Evolutionary conservation across 2,888 invertebrate genomes (phyloP).

Genomic region (Cecidostiba fungosa): DNA sequence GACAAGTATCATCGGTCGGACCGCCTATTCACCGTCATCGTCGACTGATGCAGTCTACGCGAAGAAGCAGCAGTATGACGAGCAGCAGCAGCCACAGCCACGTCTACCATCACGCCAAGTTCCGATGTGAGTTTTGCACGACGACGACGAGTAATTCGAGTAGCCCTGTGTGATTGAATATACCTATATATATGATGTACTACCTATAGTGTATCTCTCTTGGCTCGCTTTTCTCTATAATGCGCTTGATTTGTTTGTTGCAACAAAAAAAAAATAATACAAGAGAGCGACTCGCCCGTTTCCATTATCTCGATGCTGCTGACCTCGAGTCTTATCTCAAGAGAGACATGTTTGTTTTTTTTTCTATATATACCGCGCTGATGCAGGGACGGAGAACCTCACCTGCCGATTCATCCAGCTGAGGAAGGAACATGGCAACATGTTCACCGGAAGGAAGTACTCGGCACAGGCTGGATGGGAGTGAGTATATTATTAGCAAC

Average conservation of each 20-base stretch:
- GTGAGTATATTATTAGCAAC: slow-evolving; percentile 65
- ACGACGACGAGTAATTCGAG: no score
- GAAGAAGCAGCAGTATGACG: slow-evolving; percentile 29
- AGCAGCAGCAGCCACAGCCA: slow-evolving; percentile 66
- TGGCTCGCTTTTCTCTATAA: no score
- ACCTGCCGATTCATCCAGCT: slow-evolving; percentile 75
- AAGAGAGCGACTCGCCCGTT: slow-evolving; percentile 18
- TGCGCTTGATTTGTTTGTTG: neutral
- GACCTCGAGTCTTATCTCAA: slow-evolving; percentile 39
- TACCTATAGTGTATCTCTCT: neutral
- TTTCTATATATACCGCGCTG: slow-evolving; percentile 24
- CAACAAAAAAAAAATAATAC: no score
- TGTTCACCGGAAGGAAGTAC: slow-evolving; percentile 75
- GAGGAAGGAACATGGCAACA: slow-evolving; percentile 74
- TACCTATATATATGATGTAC: neutral
- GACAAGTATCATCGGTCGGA: slow-evolving; percentile 17
- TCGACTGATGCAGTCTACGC: neutral
- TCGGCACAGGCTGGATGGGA: slow-evolving; percentile 73
- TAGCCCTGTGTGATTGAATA: neutral
- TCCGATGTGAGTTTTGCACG: slow-evolving; percentile 73
- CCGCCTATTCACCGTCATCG: slow-evolving; percentile 2
- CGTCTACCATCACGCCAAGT: slow-evolving; percentile 71
- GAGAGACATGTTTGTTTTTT: slow-evolving; percentile 25
- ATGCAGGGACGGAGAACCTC: slow-evolving; percentile 74
- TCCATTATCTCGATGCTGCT: slow-evolving; percentile 47